Conservation (phyloP, 2,797 vertebrate genomes). For the Falco columbarius region DNA sequence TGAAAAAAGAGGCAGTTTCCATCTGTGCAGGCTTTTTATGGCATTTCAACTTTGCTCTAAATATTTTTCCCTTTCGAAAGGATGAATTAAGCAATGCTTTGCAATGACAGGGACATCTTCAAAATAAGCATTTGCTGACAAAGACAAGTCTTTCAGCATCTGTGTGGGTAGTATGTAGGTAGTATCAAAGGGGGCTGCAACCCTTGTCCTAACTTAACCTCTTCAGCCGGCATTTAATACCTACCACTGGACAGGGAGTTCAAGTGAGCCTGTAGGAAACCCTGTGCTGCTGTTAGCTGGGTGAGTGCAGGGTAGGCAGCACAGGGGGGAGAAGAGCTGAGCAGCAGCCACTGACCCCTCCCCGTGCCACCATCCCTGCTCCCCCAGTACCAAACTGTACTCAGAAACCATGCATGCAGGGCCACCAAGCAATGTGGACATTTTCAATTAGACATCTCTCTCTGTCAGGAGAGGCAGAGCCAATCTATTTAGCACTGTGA, state of each 20-base stretch:
- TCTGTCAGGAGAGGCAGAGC: neutral
- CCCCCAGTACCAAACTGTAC: neutral
- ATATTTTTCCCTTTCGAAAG: slow-evolving; percentile 1
- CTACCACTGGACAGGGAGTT: accelerated
- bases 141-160: neutral
- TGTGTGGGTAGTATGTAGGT: neutral
- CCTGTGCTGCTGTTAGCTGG: neutral
- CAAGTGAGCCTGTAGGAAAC: neutral
- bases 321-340: neutral
- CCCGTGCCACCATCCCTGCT: neutral
- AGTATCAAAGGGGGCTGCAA: neutral
- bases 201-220: accelerated
- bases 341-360: neutral
- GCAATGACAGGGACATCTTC: neutral
- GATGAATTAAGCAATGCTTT: slow-evolving; percentile 25
- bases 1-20: neutral
- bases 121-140: slow-evolving; percentile 21
- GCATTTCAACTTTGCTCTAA: slow-evolving; percentile 39
- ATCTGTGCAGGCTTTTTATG: neutral
- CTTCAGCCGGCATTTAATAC: neutral
- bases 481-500: neutral
- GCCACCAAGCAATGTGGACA: neutral
- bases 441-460: neutral
- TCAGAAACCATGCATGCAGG: neutral
- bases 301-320: neutral